These are phyloP conservation scores for Microplitis mediator DNA, from an alignment of 1,140 invertebrate species.

Conservation along the genomic window DNA sequence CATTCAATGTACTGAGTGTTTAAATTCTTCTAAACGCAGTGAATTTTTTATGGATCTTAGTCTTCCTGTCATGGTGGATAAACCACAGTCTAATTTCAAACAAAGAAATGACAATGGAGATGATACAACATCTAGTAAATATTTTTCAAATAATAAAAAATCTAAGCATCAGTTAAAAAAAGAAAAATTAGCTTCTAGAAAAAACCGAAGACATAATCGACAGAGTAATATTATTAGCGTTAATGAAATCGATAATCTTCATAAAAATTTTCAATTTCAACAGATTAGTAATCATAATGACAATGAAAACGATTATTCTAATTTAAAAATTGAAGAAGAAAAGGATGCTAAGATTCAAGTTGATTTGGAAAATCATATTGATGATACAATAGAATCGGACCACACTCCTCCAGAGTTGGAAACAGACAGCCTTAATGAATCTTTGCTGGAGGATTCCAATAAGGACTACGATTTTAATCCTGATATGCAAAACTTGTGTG, in stretches of 20 bases:
- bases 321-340: conserved; percentile 43
- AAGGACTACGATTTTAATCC: conserved; percentile 23
- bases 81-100: conserved; percentile 66
- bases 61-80: conserved; percentile 80
- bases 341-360: conserved; percentile 84
- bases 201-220: conserved; percentile 58
- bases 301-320: conserved; percentile 41
- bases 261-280: conserved; percentile 22
- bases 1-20: conserved; percentile 87
- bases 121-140: conserved; percentile 26
- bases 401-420: conserved; percentile 48
- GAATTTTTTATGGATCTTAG: conserved; percentile 96
- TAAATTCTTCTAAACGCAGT: conserved; percentile 80
- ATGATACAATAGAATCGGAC: conserved; percentile 69
- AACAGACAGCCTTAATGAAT: too few relatives aligned
- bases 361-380: conserved; percentile 66
- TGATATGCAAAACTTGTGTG: not conserved
- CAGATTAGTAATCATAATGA: conserved; percentile 38
- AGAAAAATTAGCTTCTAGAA: conserved; percentile 69
- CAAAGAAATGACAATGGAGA: conserved; percentile 44
- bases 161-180: conserved; percentile 73
- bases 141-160: conserved; percentile 38
- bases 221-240: conserved; percentile 26
- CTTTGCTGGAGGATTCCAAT: too few relatives aligned
- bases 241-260: conserved; percentile 17